phyloP scores from a whole-genome alignment of 2,888 invertebrate genomes.

The Euclidia mi region DNA sequence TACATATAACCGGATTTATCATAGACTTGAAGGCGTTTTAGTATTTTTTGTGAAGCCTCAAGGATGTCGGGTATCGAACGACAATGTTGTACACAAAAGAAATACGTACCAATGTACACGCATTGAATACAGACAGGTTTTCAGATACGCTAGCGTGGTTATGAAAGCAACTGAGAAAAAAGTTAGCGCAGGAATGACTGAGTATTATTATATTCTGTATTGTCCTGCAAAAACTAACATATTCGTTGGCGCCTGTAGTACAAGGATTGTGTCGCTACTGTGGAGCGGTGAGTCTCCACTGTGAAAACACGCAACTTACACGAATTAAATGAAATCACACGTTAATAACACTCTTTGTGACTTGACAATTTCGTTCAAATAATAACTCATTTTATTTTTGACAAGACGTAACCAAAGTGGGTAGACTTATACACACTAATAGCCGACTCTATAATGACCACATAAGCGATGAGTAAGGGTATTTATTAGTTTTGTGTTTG shows the following conservation, averaged over 20 bases:
- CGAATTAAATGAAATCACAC: conserved; percentile 44
- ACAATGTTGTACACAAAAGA: conserved; percentile 16
- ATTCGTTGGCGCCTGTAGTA: conserved; percentile 28
- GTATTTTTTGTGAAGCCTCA: conserved; percentile 28
- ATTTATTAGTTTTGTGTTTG: too few species aligned
- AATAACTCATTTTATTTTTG: too few species aligned
- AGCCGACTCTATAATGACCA: too few species aligned
- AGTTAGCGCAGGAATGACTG: background rate
- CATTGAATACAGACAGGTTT: background rate
- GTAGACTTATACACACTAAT: too few species aligned
- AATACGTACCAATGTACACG: conserved; percentile 10
- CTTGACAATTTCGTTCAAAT: conserved; percentile 22
- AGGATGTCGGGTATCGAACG: conserved; percentile 34
- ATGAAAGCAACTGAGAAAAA: background rate
- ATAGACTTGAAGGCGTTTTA: conserved; percentile 33
- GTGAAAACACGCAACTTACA: conserved; percentile 26
- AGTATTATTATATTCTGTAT: background rate
- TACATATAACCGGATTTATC: conserved; percentile 53
- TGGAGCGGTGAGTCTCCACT: conserved; percentile 48
- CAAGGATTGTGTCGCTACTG: conserved; percentile 68
- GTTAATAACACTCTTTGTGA: conserved; percentile 43
- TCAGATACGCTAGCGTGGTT: conserved; percentile 7
- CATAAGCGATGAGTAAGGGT: too few species aligned
- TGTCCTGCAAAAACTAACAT: background rate
- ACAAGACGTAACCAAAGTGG: too few species aligned